Percentiles rank a stretch among this genome's conserved stretches.
Conservation (phyloP, 1,140 invertebrate genomes). For the Caenorhabditis elegans region DNA sequence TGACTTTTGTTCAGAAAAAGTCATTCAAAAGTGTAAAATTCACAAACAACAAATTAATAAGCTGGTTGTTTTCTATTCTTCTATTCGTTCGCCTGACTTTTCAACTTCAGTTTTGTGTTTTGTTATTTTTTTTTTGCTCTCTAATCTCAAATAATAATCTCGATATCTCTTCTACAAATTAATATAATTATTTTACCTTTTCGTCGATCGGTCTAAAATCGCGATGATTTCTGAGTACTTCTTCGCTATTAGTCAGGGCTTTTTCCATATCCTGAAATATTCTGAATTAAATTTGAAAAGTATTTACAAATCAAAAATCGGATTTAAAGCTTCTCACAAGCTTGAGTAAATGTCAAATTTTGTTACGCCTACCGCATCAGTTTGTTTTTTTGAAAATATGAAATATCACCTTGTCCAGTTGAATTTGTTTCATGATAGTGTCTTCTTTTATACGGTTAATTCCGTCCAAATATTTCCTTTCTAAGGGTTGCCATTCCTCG, state of each 20-base stretch:
- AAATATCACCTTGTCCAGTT: background rate
- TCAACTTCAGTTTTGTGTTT: too few species aligned
- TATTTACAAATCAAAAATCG: too few species aligned
- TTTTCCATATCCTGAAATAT: background rate
- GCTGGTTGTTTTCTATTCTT: background rate
- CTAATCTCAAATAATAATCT: too few species aligned
- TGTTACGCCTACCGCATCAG: too few species aligned
- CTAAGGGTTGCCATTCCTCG: background rate
- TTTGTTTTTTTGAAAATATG: too few species aligned
- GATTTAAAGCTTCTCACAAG: too few species aligned
- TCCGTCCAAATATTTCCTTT: background rate
- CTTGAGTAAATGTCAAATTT: too few species aligned
- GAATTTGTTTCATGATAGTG: background rate
- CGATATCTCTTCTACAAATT: too few species aligned
- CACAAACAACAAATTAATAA: background rate
- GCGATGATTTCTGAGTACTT: background rate
- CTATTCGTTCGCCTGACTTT: background rate
- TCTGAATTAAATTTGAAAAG: too few species aligned
- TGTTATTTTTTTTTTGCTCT: too few species aligned
- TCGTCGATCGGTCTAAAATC: conserved; percentile 1
- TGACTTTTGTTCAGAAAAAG: background rate
- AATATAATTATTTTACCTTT: too few species aligned
- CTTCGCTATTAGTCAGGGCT: background rate
- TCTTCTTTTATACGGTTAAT: background rate
- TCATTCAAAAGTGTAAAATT: background rate